A percentile compares a stretch with the other conserved stretches of the same genome.
Conservation (phyloP, 2,888 invertebrate species). For the Iphiclides podalirius region DNA sequence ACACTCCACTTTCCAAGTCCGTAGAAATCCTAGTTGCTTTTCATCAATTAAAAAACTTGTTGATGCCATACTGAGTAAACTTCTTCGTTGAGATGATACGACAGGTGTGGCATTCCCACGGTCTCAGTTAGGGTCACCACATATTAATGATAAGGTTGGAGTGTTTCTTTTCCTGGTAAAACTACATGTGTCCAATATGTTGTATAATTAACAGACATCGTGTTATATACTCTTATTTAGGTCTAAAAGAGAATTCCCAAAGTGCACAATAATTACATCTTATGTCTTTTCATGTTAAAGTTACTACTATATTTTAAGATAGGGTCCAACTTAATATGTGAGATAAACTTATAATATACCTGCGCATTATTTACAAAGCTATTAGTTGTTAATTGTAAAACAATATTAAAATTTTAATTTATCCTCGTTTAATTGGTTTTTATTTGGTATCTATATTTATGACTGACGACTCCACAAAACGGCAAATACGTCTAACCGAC, state of each 20-base stretch:
- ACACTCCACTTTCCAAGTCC: slow-evolving; percentile 5
- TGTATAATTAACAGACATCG: too few species aligned
- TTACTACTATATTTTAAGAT: too few species aligned
- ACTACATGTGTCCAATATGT: too few species aligned
- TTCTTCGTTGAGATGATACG: slow-evolving; percentile 17
- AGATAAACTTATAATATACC: too few species aligned
- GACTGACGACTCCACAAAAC: slow-evolving; percentile 37
- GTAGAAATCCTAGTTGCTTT: slow-evolving; percentile 10
- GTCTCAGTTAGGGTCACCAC: slow-evolving; percentile 25
- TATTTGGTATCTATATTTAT: neutral
- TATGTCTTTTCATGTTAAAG: too few species aligned
- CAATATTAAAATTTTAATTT: too few species aligned
- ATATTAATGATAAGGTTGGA: slow-evolving; percentile 14
- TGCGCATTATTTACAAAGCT: too few species aligned
- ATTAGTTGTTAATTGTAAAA: slow-evolving; percentile 1
- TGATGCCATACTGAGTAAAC: slow-evolving; percentile 10
- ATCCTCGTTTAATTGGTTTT: neutral
- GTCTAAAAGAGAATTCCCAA: too few species aligned
- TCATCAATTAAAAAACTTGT: slow-evolving; percentile 18
- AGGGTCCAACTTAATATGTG: too few species aligned
- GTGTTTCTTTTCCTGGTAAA: too few species aligned
- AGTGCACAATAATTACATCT: too few species aligned
- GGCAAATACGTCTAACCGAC: slow-evolving; percentile 60
- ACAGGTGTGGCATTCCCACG: slow-evolving; percentile 70
- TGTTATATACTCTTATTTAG: too few species aligned